Conservation (phyloP, 2,113 vertebrate species). For the Aptenodytes patagonicus region DNA sequence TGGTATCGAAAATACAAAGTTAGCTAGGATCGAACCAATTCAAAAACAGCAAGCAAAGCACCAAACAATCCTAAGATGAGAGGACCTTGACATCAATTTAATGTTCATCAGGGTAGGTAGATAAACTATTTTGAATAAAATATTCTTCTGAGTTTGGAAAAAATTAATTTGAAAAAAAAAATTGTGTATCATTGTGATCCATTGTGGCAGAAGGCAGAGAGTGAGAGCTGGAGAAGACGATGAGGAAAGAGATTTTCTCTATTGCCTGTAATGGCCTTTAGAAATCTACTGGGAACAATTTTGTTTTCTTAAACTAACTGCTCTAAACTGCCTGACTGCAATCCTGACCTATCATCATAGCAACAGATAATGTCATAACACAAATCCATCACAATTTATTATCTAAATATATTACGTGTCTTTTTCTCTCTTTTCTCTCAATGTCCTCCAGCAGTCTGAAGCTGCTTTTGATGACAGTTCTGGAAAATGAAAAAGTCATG, state of each 20-base stretch:
- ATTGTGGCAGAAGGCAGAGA: background rate
- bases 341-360: background rate
- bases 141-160: background rate
- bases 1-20: background rate
- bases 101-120: background rate
- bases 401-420: slow-evolving; percentile 9
- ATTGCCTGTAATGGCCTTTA: background rate
- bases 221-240: background rate
- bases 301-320: slow-evolving; percentile 20
- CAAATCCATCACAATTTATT: slow-evolving; percentile 41
- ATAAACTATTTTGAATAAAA: background rate
- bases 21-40: background rate
- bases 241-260: slow-evolving; percentile 15
- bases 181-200: background rate
- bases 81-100: background rate
- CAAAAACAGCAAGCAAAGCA: background rate
- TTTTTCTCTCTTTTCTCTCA: background rate
- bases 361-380: slow-evolving; percentile 54
- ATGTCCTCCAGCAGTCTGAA: background rate
- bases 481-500: slow-evolving; percentile 19
- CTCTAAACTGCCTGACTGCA: slow-evolving; percentile 3
- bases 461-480: background rate
- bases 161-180: background rate
- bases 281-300: slow-evolving; percentile 25
- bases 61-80: background rate